phyloP scores from a whole-genome alignment of 2,113 vertebrate genomes.

The Perognathus longimembris region DNA sequence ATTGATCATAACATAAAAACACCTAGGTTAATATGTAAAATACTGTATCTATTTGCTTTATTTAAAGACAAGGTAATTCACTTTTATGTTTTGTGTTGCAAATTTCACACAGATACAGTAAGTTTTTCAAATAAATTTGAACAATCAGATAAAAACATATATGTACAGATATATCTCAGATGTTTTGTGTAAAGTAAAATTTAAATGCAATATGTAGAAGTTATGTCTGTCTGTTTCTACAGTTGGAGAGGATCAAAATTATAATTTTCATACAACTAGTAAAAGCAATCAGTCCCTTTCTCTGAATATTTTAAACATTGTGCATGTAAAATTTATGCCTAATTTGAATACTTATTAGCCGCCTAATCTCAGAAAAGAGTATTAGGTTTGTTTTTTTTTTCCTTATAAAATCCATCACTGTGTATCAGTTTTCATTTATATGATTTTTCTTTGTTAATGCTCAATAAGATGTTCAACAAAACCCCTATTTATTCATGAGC shows the following conservation, averaged over 20 bases:
- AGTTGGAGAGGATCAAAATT: constrained; percentile 89
- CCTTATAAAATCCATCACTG: constrained; percentile 94
- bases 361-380: constrained; percentile 94
- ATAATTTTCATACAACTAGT: constrained; percentile 97
- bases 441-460: constrained; percentile 86
- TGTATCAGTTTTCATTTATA: constrained; percentile 88
- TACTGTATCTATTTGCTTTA: constrained; percentile 78
- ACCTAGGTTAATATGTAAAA: constrained; percentile 73
- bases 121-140: constrained; percentile 82
- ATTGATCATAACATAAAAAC: constrained; percentile 79
- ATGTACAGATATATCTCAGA: constrained; percentile 48
- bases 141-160: constrained; percentile 49
- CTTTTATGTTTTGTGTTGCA: constrained; percentile 77
- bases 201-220: constrained; percentile 80
- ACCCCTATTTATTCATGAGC: constrained; percentile 90
- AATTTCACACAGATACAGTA: constrained; percentile 78
- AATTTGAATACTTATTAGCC: constrained; percentile 99
- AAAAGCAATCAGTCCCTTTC: constrained; percentile 97
- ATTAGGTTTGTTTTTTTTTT: constrained; percentile 96
- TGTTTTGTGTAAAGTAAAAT: constrained; percentile 83
- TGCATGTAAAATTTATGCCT: constrained; percentile 99
- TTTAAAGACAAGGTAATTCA: constrained; percentile 54
- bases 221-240: constrained; percentile 85
- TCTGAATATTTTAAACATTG: constrained; percentile 99
- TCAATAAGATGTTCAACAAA: constrained; percentile 85